Evolutionary conservation across 1,140 invertebrate species (phyloP).

Genomic region (Latrodectus geometricus): DNA sequence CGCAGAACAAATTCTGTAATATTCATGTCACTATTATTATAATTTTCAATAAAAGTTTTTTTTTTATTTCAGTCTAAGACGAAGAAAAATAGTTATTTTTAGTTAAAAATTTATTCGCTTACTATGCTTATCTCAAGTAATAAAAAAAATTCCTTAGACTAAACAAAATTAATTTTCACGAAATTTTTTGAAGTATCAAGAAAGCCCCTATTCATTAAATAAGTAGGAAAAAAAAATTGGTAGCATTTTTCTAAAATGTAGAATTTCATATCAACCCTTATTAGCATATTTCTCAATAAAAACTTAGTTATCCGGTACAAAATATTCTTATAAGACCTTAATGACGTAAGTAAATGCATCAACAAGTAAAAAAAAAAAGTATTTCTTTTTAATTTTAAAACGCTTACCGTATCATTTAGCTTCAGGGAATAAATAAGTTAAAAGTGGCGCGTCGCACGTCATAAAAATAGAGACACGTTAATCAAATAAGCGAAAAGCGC

Average conservation of each 20-base stretch:
- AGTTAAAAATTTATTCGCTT: too few species aligned
- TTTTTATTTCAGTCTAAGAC: too few species aligned
- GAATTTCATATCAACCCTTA: not conserved
- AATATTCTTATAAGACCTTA: not conserved
- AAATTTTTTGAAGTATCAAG: too few species aligned
- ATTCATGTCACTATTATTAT: too few species aligned
- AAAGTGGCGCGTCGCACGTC: constrained; percentile 10
- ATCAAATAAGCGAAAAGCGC: constrained; percentile 42
- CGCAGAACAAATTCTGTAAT: too few species aligned
- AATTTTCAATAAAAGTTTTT: too few species aligned
- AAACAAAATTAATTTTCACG: too few species aligned
- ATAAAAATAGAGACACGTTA: constrained; percentile 39
- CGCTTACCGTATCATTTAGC: not conserved
- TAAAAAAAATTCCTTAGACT: too few species aligned
- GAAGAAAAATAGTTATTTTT: too few species aligned
- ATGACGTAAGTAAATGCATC: not conserved
- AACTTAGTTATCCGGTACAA: not conserved
- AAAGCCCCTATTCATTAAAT: too few species aligned
- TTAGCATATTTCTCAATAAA: not conserved
- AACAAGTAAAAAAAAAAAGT: not conserved
- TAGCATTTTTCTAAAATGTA: not conserved
- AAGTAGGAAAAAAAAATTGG: too few species aligned
- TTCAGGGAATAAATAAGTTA: not conserved
- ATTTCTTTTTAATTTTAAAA: not conserved
- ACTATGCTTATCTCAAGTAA: too few species aligned